These are phyloP conservation scores for Otolemur crassicaudatus DNA, from an alignment of 2,797 vertebrate genomes.

Conservation along the genomic window DNA sequence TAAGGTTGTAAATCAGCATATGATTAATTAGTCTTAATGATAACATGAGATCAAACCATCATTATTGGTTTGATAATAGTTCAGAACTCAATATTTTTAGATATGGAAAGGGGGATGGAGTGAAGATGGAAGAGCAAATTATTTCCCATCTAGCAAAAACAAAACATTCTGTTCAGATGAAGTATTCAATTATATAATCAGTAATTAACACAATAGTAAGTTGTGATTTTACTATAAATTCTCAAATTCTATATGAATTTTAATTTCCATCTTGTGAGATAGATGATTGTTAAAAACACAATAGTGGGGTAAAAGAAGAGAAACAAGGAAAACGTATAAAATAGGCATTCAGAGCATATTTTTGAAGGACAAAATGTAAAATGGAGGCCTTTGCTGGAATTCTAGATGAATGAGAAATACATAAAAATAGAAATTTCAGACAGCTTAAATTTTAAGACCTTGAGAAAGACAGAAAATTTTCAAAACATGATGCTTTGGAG, in stretches of 20 bases:
- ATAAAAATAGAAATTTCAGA: neutral
- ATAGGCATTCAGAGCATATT: neutral
- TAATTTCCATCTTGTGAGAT: neutral
- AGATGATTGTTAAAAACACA: neutral
- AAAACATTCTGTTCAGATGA: neutral
- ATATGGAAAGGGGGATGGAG: neutral
- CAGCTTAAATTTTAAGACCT: neutral
- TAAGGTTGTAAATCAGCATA: neutral
- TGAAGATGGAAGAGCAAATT: neutral
- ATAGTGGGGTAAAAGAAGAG: neutral
- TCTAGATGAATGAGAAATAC: neutral
- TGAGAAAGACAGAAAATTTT: neutral
- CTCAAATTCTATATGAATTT: neutral
- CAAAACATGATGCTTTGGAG: neutral
- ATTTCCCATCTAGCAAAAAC: neutral
- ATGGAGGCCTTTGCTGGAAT: neutral
- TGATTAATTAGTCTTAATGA: neutral
- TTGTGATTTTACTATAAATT: neutral
- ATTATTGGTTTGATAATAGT: neutral
- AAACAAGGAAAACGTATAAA: neutral
- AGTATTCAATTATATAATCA: neutral
- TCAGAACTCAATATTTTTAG: neutral
- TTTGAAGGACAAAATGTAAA: slow-evolving; percentile 2
- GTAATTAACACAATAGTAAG: neutral
- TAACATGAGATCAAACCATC: neutral